phyloP scores from a whole-genome alignment of 2,797 vertebrate species.

The Thripadectes ignobilis region DNA sequence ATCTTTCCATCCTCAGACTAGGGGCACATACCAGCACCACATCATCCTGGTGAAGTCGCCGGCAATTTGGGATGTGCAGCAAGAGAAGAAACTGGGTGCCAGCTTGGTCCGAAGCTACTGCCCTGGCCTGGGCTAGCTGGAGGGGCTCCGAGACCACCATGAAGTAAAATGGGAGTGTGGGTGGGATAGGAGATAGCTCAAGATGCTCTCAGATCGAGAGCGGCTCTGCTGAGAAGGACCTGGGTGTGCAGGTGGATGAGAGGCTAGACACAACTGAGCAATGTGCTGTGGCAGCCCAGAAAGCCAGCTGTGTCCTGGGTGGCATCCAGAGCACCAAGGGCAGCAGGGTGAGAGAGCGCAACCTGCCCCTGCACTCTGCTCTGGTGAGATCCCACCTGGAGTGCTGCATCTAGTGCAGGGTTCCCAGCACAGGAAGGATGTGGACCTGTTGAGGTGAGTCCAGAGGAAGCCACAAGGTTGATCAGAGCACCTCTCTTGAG shows the following conservation, averaged over 20 bases:
- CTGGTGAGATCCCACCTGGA: background rate
- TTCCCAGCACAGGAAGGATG: background rate
- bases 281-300: rapidly evolving
- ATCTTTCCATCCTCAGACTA: background rate
- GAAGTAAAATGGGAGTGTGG: background rate
- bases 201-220: background rate
- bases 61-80: background rate
- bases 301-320: background rate
- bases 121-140: background rate
- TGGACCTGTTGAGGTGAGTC: background rate
- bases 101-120: background rate
- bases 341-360: background rate
- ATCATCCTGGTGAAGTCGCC: background rate
- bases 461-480: background rate
- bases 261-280: background rate
- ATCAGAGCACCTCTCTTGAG: background rate
- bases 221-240: background rate
- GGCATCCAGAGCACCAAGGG: background rate
- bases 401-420: background rate
- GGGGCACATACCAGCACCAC: background rate
- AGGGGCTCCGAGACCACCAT: background rate
- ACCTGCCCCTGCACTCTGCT: background rate
- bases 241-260: background rate
- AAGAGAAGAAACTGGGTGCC: background rate
- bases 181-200: background rate